phyloP scores from a whole-genome alignment of 2,888 invertebrate species.

The Leptopilina syphax region DNA sequence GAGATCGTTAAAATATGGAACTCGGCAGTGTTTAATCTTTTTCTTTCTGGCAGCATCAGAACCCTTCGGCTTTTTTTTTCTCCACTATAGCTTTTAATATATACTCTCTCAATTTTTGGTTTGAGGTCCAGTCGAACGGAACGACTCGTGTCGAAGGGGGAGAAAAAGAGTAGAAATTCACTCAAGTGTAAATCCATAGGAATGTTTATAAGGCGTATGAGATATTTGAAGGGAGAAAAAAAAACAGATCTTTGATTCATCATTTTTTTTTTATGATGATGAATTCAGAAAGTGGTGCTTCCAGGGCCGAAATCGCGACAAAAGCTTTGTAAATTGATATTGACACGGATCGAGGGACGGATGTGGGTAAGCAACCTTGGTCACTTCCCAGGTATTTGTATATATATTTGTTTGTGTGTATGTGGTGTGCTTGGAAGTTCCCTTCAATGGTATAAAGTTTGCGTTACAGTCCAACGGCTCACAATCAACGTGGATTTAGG shows the following conservation, averaged over 20 bases:
- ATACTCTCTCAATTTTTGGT: too few species aligned
- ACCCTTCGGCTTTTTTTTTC: too few species aligned
- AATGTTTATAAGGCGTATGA: not conserved
- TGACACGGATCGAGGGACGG: conserved; percentile 28
- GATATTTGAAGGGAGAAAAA: not conserved
- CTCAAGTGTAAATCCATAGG: not conserved
- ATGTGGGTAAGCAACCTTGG: conserved; percentile 26
- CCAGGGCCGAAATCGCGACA: conserved; percentile 22
- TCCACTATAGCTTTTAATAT: too few species aligned
- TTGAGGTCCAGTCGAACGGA: conserved; percentile 9
- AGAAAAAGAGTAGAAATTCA: not conserved
- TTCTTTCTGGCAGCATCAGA: too few species aligned
- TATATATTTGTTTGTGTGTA: not conserved
- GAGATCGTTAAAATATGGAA: too few species aligned
- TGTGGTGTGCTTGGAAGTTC: conserved; percentile 7
- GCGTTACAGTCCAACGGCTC: conserved; percentile 28
- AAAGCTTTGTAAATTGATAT: conserved; percentile 34
- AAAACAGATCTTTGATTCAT: conserved; percentile 8
- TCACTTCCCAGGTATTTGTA: not conserved
- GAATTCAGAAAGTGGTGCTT: not conserved
- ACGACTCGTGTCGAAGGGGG: conserved; percentile 34
- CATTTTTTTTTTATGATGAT: not conserved
- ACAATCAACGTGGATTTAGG: conserved; percentile 26
- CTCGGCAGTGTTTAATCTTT: too few species aligned
- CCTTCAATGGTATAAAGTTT: conserved; percentile 19